Evolutionary conservation across 2,888 invertebrate genomes (phyloP).

Genomic region (Parnassius apollo): DNA sequence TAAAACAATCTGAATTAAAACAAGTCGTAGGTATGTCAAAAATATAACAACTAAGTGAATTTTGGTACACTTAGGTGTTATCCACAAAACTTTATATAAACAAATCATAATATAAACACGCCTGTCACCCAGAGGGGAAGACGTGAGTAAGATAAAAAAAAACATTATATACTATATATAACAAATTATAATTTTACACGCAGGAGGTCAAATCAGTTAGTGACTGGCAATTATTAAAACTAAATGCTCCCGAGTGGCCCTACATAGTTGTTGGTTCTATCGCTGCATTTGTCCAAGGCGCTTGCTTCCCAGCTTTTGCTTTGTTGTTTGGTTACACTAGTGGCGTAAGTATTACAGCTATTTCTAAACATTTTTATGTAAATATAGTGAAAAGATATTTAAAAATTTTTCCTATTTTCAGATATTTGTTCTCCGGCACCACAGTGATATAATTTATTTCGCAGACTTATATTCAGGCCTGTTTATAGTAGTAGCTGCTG

Average conservation of each 20-base stretch:
- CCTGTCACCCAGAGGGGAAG: too few relatives aligned
- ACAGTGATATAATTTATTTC: slow-evolving; percentile 73
- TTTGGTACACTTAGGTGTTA: too few relatives aligned
- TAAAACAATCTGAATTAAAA: too few relatives aligned
- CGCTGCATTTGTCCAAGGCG: slow-evolving; percentile 83
- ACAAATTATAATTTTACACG: too few relatives aligned
- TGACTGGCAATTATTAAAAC: slow-evolving; percentile 77
- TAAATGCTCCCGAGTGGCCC: slow-evolving; percentile 84
- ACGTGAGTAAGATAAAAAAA: too few relatives aligned
- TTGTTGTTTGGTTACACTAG: slow-evolving; percentile 86
- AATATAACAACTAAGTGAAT: too few relatives aligned
- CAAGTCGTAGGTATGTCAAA: too few relatives aligned
- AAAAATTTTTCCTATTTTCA: slow-evolving; percentile 45
- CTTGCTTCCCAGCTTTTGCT: slow-evolving; percentile 84
- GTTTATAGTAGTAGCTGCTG: slow-evolving; percentile 84
- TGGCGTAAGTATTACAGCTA: slow-evolving; percentile 61
- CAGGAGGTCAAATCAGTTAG: slow-evolving; percentile 60
- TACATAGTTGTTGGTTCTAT: slow-evolving; percentile 82
- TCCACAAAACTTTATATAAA: too few relatives aligned
- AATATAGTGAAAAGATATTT: neutral
- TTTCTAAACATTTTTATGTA: neutral
- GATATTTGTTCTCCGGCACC: slow-evolving; percentile 82
- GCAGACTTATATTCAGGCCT: slow-evolving; percentile 84
- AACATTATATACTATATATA: too few relatives aligned
- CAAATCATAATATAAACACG: too few relatives aligned